These are phyloP conservation scores for Myotis myotis DNA, from an alignment of 2,797 vertebrate species.

Conservation along the genomic window DNA sequence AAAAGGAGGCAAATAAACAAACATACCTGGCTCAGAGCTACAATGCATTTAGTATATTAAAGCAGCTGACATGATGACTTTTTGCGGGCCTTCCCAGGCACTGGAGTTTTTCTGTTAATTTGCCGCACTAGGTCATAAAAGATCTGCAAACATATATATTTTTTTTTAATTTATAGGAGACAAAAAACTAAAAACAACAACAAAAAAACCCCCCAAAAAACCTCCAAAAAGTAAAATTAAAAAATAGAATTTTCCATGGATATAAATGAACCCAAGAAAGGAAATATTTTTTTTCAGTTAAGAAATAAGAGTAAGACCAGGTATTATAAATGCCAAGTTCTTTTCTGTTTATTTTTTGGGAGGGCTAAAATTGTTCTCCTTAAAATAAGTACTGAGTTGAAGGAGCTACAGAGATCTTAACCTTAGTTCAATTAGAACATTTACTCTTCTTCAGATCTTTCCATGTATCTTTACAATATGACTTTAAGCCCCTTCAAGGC, in stretches of 20 bases:
- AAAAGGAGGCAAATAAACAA: background rate
- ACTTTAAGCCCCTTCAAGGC: background rate
- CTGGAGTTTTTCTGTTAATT: constrained; percentile 96
- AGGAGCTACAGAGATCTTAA: background rate
- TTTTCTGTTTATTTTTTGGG: background rate
- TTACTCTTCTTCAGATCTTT: background rate
- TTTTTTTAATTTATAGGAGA: constrained; percentile 42
- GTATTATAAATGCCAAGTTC: background rate
- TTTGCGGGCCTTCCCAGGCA: constrained; percentile 93
- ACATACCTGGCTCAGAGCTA: constrained; percentile 94
- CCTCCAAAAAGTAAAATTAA: background rate
- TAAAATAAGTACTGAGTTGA: constrained; percentile 14
- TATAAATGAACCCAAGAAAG: constrained; percentile 1
- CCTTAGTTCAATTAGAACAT: constrained; percentile 16
- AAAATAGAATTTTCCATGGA: background rate
- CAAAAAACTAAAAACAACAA: background rate
- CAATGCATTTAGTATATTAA: constrained; percentile 90
- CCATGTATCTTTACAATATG: background rate
- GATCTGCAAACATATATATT: constrained; percentile 85
- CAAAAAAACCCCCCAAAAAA: background rate
- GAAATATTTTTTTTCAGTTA: constrained; percentile 15
- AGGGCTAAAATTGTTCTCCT: background rate
- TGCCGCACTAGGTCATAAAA: constrained; percentile 95
- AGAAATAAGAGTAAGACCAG: constrained; percentile 9
- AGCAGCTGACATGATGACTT: constrained; percentile 94